phyloP scores from a whole-genome alignment of 2,888 invertebrate species.

The Amphipyra tragopoginis region DNA sequence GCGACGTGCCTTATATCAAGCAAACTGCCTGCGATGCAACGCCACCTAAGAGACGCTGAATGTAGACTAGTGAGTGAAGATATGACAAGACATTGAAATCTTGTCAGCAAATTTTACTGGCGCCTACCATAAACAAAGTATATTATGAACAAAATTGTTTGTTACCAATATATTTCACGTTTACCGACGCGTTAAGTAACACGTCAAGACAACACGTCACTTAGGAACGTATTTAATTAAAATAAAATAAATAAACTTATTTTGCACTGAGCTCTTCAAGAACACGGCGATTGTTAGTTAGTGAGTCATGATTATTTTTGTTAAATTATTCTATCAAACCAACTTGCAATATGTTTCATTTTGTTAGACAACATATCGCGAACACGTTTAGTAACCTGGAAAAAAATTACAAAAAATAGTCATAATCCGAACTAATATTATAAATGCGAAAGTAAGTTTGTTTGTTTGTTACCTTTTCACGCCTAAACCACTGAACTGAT shows the following conservation, averaged over 20 bases:
- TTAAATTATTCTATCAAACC: neutral
- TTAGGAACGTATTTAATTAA: constrained; percentile 2
- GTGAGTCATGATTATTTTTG: constrained; percentile 26
- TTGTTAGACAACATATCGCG: too few species aligned
- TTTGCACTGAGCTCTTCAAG: neutral
- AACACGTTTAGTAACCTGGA: too few species aligned
- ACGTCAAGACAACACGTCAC: neutral
- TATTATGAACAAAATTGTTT: neutral
- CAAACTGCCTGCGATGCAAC: constrained; percentile 87
- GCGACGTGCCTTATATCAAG: constrained; percentile 88
- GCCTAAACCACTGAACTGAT: too few species aligned
- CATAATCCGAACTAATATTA: too few species aligned
- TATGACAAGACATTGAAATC: constrained; percentile 6
- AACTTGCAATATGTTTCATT: too few species aligned
- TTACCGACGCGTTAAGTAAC: constrained; percentile 26
- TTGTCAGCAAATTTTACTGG: neutral
- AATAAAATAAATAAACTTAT: constrained; percentile 26
- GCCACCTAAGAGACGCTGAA: constrained; percentile 83
- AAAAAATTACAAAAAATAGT: too few species aligned
- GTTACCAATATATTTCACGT: constrained; percentile 8
- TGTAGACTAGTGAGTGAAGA: constrained; percentile 66
- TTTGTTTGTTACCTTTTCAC: too few species aligned
- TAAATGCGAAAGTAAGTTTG: too few species aligned
- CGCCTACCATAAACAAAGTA: neutral
- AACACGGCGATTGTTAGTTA: neutral